Evolutionary conservation across 2,113 vertebrate species (phyloP), one percentile per base, ranked within the genome.

Genomic region (Piprites chloris): DNA sequence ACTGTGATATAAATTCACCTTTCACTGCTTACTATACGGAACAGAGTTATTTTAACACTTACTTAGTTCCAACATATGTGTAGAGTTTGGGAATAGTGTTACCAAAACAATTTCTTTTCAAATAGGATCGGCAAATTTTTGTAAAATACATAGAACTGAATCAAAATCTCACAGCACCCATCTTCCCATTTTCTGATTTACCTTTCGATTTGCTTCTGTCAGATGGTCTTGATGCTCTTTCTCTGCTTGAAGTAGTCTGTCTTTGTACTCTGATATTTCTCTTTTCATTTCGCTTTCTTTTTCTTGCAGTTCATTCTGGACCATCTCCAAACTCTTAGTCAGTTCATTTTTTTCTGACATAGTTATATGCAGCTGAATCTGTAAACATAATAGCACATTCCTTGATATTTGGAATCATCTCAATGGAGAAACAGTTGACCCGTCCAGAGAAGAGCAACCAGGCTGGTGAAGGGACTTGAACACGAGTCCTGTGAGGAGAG

Each of bases 331-430:
- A 42, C 61, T 96, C 58, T 68, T 87, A 71, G 87, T 85, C 66
- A 98, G 58, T 47, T 98, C 96, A 35, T 73, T 77, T 41, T 97
- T 98, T 94, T 98, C 97, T 59, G 88, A 85, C 21, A 72, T 66
- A 33, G 96, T 73, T 50, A 55, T 50, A 77, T 97, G 88, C 68
- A 98, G 72, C 46, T 98, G 97, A 49, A 95, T 39, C 98, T 98
- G 86, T 49, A 93, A 77, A 91, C 12, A 81, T 39, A 79, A 65
- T 9, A 71, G 14, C 15, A 56, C 28, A 42, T 83, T 61, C 5
- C 47, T 66, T 72, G 26, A 11, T 58, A 52, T 65, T 93, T 72
- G 47, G 52, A 75, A 44, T 92, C 46, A 88, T 74, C 42, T 85
- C 58, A 82, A 3, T 30, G 26, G 20, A 61, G 44, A 67, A 67